Percentiles rank a stretch among this genome's conserved stretches.
phyloP scores from a whole-genome alignment of 1,140 invertebrate genomes.

The Drosophila novamexicana region DNA sequence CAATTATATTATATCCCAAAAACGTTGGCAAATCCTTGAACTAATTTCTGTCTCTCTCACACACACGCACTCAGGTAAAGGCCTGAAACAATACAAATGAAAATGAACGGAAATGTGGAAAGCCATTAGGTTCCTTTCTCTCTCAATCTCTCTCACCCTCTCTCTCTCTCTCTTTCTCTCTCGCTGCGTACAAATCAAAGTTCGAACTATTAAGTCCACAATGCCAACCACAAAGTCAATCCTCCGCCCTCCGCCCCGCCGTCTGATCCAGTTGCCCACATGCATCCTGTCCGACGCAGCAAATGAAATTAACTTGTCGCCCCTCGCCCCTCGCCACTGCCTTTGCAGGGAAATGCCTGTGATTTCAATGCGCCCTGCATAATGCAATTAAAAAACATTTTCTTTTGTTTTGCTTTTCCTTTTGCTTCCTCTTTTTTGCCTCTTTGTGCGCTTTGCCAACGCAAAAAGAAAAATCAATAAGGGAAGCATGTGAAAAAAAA shows the following conservation, averaged over 20 bases:
- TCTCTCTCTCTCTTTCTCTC: neutral
- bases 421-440: slow-evolving; percentile 30
- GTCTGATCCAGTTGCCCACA: slow-evolving; percentile 1
- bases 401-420: slow-evolving; percentile 35
- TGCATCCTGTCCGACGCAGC: slow-evolving; percentile 45
- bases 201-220: slow-evolving; percentile 14
- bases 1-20: slow-evolving; percentile 26
- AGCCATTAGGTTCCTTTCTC: slow-evolving; percentile 12
- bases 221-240: slow-evolving; percentile 2
- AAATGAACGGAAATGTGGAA: slow-evolving; percentile 26
- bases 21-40: slow-evolving; percentile 28
- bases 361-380: slow-evolving; percentile 61
- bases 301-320: slow-evolving; percentile 68
- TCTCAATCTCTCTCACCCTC: neutral
- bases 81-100: slow-evolving; percentile 24
- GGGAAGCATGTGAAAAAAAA: slow-evolving; percentile 41
- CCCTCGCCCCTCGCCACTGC: slow-evolving; percentile 1
- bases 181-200: slow-evolving; percentile 1
- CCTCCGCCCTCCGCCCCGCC: neutral
- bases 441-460: slow-evolving; percentile 9
- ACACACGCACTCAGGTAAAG: neutral
- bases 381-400: slow-evolving; percentile 76
- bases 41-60: slow-evolving; percentile 27
- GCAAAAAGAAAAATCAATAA: slow-evolving; percentile 63
- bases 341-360: slow-evolving; percentile 37